These are phyloP conservation scores for Ophion ellenae DNA, from an alignment of 2,888 invertebrate species.

Conservation along the genomic window DNA sequence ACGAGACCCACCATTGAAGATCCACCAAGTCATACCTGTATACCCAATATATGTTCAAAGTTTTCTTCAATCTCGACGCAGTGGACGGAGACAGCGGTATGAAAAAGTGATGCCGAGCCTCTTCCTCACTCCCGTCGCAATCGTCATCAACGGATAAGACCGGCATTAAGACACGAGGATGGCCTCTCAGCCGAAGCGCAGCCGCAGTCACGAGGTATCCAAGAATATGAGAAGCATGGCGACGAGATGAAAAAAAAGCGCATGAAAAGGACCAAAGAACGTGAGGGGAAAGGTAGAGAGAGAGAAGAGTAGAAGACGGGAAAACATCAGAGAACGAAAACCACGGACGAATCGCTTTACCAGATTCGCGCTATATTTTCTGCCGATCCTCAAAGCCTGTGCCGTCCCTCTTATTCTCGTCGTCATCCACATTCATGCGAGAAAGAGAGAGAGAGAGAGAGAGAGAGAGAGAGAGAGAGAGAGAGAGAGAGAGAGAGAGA, in stretches of 20 bases:
- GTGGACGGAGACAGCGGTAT: conserved; percentile 15
- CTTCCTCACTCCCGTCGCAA: conserved; percentile 30
- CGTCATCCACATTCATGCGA: conserved; percentile 22
- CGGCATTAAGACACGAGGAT: conserved; percentile 25
- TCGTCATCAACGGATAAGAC: conserved; percentile 55
- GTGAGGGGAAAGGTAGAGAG: not conserved
- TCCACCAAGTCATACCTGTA: no score
- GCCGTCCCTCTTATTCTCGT: conserved; percentile 40
- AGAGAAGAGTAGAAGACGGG: conserved; percentile 17
- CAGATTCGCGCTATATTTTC: conserved; percentile 37
- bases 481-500: not conserved
- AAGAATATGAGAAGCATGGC: conserved; percentile 41
- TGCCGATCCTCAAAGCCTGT: conserved; percentile 34
- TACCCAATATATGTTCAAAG: not conserved
- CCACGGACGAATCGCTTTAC: conserved; percentile 43
- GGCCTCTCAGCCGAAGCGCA: conserved; percentile 15
- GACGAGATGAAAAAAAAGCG: conserved; percentile 26
- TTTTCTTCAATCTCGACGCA: conserved; percentile 47
- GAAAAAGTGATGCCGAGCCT: conserved; percentile 3
- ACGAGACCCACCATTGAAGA: no score
- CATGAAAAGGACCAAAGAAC: conserved; percentile 26
- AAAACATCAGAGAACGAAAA: conserved; percentile 60
- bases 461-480: no score
- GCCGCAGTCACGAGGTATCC: conserved; percentile 52
- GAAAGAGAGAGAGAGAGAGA: not conserved